Percentiles rank a stretch among this genome's conserved stretches.
Conservation (phyloP, 2,797 vertebrate species). For the Poeciliopsis paucimaculata region DNA sequence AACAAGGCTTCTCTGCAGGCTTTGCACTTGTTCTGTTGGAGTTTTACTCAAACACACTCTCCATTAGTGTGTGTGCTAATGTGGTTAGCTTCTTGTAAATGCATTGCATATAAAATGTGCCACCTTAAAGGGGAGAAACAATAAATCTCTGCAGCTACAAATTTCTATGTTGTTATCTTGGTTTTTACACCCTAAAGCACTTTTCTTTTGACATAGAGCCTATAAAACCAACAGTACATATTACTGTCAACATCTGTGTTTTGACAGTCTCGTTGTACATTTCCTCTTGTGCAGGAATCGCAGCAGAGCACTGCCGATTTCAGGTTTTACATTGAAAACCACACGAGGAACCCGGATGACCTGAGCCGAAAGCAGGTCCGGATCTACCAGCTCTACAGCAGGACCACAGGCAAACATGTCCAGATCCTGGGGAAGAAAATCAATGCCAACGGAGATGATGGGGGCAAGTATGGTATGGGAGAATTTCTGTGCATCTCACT, state of each 20-base stretch:
- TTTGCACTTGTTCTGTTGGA: constrained; percentile 52
- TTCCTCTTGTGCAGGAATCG: constrained; percentile 74
- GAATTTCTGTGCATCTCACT: constrained; percentile 75
- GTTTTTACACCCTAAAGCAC: constrained; percentile 47
- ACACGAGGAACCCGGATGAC: constrained; percentile 83
- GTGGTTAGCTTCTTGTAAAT: constrained; percentile 68
- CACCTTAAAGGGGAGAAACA: constrained; percentile 33
- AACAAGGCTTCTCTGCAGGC: constrained; percentile 15
- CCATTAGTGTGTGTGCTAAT: constrained; percentile 49
- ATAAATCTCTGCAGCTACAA: constrained; percentile 47
- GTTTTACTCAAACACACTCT: constrained; percentile 47
- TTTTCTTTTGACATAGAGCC: constrained; percentile 45
- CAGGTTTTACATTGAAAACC: constrained; percentile 85
- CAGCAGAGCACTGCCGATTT: constrained; percentile 84
- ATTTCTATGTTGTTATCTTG: constrained; percentile 50
- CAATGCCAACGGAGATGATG: constrained; percentile 86
- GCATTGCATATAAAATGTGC: constrained; percentile 44
- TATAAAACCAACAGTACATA: constrained; percentile 58
- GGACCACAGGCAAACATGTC: constrained; percentile 84
- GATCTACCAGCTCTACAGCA: constrained; percentile 87
- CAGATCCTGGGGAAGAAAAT: constrained; percentile 84
- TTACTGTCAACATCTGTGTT: constrained; percentile 66
- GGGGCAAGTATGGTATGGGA: constrained; percentile 87
- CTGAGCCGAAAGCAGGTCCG: constrained; percentile 84
- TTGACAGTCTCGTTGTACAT: constrained; percentile 33